A percentile compares a stretch with the other conserved stretches of the same genome.
Conservation (phyloP, 2,113 vertebrate genomes). For the Psilopogon haemacephalus region DNA sequence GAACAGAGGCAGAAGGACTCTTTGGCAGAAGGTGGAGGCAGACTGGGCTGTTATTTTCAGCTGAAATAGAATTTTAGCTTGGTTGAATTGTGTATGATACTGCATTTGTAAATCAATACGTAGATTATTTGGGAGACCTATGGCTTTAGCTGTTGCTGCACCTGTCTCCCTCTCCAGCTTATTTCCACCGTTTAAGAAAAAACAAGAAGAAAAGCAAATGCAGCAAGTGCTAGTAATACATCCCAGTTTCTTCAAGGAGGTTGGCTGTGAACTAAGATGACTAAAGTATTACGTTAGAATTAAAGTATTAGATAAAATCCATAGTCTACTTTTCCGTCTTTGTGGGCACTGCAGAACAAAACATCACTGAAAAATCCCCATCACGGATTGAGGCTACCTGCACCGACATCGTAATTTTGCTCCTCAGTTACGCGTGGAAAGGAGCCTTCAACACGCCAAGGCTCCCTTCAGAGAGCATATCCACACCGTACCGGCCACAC, state of each 20-base stretch:
- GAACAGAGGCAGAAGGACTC: not conserved
- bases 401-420: fast-evolving
- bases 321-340: conserved; percentile 20
- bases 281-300: conserved; percentile 23
- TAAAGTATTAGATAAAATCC: conserved; percentile 35
- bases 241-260: conserved; percentile 46
- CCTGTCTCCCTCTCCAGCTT: not conserved
- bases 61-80: not conserved
- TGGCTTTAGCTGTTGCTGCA: not conserved
- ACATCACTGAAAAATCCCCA: not conserved
- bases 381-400: not conserved
- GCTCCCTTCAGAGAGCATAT: not conserved
- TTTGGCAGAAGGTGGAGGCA: not conserved
- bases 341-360: not conserved
- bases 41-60: not conserved
- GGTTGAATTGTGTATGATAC: not conserved
- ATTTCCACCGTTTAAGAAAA: not conserved
- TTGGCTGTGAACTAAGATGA: conserved; percentile 3
- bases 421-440: fast-evolving
- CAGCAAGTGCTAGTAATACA: not conserved
- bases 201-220: not conserved
- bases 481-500: not conserved
- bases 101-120: not conserved
- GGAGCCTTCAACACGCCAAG: not conserved
- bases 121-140: not conserved